A percentile compares a stretch with the other conserved stretches of the same genome.
Conservation (phyloP, 2,113 vertebrate genomes). For the Smithornis capensis region DNA sequence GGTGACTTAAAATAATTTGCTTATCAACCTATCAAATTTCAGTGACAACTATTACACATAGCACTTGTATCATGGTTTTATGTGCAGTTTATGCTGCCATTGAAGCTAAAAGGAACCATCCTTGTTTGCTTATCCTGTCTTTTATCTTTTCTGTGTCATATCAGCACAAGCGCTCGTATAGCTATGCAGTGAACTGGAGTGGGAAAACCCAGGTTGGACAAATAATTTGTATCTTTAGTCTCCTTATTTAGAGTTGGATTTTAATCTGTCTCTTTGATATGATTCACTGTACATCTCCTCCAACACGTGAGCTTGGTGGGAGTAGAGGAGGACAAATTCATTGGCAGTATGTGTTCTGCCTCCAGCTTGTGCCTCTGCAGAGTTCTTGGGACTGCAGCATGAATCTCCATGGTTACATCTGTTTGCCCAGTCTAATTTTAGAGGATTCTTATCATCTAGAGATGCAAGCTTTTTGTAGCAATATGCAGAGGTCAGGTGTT, state of each 20-base stretch:
- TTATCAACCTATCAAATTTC: neutral
- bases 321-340: neutral
- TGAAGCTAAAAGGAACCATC: neutral
- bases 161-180: neutral
- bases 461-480: neutral
- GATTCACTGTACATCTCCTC: neutral
- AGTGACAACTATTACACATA: neutral
- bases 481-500: neutral
- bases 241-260: neutral
- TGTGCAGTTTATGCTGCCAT: neutral
- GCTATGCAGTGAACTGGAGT: neutral
- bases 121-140: neutral
- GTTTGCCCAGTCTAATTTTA: conserved; percentile 9
- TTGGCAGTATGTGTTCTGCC: neutral
- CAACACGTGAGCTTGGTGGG: neutral
- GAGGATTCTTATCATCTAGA: neutral
- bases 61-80: neutral
- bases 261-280: neutral
- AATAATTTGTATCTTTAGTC: neutral
- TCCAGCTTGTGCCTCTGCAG: neutral
- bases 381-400: neutral
- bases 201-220: neutral
- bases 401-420: conserved; percentile 46
- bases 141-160: neutral
- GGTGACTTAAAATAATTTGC: neutral